These are phyloP conservation scores for Taenioides sp. DNA, from an alignment of 2,797 vertebrate genomes.

Conservation along the genomic window DNA sequence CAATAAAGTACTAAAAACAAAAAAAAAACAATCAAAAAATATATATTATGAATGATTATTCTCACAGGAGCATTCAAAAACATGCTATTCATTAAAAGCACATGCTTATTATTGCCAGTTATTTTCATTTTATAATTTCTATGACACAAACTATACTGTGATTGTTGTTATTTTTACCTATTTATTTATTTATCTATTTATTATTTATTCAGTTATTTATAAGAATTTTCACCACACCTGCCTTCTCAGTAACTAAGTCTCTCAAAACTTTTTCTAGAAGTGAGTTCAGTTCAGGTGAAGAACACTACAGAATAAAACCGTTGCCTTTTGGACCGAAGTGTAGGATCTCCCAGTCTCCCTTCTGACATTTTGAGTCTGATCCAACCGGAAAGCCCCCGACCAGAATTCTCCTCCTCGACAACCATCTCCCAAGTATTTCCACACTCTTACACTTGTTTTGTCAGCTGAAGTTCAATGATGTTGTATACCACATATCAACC, in stretches of 20 bases:
- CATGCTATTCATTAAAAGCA: too few relatives aligned
- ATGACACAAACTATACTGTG: too few relatives aligned
- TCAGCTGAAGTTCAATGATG: conserved; percentile 28
- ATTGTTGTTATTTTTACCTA: too few relatives aligned
- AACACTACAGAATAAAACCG: background rate
- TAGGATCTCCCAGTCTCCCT: conserved; percentile 5
- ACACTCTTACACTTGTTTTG: conserved; percentile 10
- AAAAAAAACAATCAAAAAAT: too few relatives aligned
- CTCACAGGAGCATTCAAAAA: too few relatives aligned
- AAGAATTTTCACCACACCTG: too few relatives aligned
- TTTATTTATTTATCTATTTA: background rate
- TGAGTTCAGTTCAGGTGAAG: background rate
- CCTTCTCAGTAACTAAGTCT: background rate
- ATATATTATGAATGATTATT: too few relatives aligned
- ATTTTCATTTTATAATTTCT: too few relatives aligned
- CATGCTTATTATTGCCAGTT: too few relatives aligned
- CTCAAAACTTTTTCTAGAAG: background rate
- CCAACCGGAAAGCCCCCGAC: background rate
- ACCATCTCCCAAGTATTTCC: conserved; percentile 20
- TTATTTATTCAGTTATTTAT: too few relatives aligned
- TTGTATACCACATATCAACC: background rate
- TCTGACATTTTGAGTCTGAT: conserved; percentile 7
- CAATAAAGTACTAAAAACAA: too few relatives aligned
- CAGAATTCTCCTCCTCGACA: background rate
- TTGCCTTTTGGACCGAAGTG: background rate